Evolutionary conservation across 2,797 vertebrate genomes (phyloP).

Genomic region (Gambusia yucatana): DNA sequence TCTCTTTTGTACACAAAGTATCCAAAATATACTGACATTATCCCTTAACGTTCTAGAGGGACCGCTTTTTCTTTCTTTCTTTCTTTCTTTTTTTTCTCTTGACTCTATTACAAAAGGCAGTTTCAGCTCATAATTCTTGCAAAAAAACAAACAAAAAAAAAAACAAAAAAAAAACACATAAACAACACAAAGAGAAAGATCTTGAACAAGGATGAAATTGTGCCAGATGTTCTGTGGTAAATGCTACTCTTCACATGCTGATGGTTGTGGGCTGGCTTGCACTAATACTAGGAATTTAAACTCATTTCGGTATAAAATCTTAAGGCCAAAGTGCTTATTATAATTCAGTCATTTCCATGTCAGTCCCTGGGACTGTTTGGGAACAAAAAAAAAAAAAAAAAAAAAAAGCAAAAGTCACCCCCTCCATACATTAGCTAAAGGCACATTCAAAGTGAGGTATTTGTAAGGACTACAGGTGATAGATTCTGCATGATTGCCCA

Average conservation of each 20-base stretch:
- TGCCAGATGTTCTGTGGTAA: conserved; percentile 55
- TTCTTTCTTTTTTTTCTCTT: conserved; percentile 34
- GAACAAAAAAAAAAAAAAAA: conserved; percentile 27
- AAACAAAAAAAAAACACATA: conserved; percentile 56
- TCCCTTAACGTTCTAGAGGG: conserved; percentile 81
- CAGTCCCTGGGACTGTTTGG: conserved; percentile 51
- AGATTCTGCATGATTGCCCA: conserved; percentile 43
- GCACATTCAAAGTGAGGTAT: conserved; percentile 74
- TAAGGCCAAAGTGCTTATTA: conserved; percentile 77
- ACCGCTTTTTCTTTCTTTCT: conserved; percentile 52
- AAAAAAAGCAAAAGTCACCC: conserved; percentile 2
- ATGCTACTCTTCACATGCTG: conserved; percentile 57
- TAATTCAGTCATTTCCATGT: conserved; percentile 78
- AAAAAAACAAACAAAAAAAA: conserved; percentile 55
- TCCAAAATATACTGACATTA: conserved; percentile 84
- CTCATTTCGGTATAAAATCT: conserved; percentile 36
- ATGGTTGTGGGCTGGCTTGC: conserved; percentile 65
- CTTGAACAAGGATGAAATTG: conserved; percentile 65
- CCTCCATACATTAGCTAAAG: conserved; percentile 31
- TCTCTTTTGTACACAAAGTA: conserved; percentile 85
- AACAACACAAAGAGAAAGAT: conserved; percentile 61
- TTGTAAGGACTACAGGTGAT: conserved; percentile 33
- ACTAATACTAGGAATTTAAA: conserved; percentile 49
- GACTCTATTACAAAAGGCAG: conserved; percentile 81
- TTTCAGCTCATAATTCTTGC: conserved; percentile 79